Conservation (phyloP, 2,113 vertebrate species). For the Carollia perspicillata region DNA sequence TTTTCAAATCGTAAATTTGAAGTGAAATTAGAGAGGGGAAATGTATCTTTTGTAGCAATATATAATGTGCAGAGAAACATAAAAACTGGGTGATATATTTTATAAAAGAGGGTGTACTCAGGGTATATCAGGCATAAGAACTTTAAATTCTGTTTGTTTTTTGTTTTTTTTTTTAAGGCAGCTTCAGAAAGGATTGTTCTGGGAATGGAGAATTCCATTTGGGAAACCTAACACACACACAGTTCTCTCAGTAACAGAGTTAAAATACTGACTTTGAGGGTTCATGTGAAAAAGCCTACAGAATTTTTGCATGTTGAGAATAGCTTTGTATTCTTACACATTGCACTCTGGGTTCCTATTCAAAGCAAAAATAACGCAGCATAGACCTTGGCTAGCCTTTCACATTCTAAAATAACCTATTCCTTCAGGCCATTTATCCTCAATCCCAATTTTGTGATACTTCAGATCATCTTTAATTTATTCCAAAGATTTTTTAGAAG, state of each 20-base stretch:
- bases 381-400: constrained; percentile 42
- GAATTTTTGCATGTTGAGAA: constrained; percentile 60
- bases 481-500: background rate
- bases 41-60: constrained; percentile 10
- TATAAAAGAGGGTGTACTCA: background rate
- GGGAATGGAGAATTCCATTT: constrained; percentile 55
- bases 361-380: constrained; percentile 56
- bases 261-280: constrained; percentile 54
- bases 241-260: constrained; percentile 53
- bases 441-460: background rate
- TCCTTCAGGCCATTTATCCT: constrained; percentile 28
- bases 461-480: constrained; percentile 47
- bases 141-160: constrained; percentile 63
- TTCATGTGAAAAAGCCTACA: constrained; percentile 66
- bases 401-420: constrained; percentile 18
- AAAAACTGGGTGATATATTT: constrained; percentile 3
- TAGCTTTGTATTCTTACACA: constrained; percentile 50
- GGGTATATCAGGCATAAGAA: constrained; percentile 55
- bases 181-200: constrained; percentile 69
- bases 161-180: background rate
- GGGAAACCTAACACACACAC: constrained; percentile 58
- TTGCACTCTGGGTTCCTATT: constrained; percentile 31
- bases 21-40: background rate
- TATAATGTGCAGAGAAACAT: background rate
- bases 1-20: background rate